Base-by-base conservation (phyloP, 2,797 vertebrate genomes). In the Vireo griseus region DNA sequence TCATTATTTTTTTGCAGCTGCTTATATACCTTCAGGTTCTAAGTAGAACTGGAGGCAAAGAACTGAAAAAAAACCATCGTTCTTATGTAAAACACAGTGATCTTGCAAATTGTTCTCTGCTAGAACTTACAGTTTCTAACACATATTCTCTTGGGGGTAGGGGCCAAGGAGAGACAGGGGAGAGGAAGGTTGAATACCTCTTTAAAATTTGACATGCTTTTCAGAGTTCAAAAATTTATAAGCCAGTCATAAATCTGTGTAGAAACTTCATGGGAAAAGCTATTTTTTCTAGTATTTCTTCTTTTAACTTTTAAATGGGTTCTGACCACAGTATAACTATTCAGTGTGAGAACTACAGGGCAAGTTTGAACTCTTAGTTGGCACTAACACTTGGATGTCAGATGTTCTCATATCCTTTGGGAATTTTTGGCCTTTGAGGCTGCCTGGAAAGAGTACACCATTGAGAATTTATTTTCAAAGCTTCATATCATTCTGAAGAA, bases 1-100 rank as follows among this genome's bases (percentile, higher is more conserved):
- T 93, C 37, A 39, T 88, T 92, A 24, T 33, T 84, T 78, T 80
- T 91, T 90, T 89, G 29, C 62, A 94, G 86, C 80, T 94, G 86
- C 66, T 92, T 89, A 54, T 65, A 4, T 95, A 73, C 61, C 78
- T 96, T 83, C 83, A 71, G 87, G 59, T 90, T 93, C 76, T 84
- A 50, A 51, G 35, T 62, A 68, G 51, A 91, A 74, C 51, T 66
- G 33, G 50, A 91, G 74, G 54, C 63, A 72, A 84, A 35, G 54
- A 61, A 42, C 29, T 47, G 40, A 76, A 83, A 72, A 83, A 72
- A 51, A 68, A 11, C 0, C 2, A 44, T 40, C 2, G 5, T 33
- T 93, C 26, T 77, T 57, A 50, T 0, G 2, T 48, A 77, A 74
- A 47, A 44, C 24, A 28, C 7, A 44, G 37, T 0, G 0, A 65